Conservation (phyloP, 2,797 vertebrate species). For the Taeniopygia guttata region DNA sequence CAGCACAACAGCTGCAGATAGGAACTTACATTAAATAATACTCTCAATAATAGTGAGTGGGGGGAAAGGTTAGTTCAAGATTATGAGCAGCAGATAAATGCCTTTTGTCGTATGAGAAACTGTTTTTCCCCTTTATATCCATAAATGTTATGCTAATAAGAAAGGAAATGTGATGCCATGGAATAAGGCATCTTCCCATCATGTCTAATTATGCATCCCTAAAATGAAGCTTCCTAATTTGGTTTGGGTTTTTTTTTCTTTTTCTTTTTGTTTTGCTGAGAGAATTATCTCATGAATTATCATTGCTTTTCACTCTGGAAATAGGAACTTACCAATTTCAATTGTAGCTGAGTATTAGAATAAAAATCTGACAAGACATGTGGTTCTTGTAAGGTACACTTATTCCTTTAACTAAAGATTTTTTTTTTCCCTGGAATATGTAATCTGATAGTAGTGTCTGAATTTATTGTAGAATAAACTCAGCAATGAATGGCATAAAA, state of each 20-base stretch:
- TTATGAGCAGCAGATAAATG: not conserved
- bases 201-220: not conserved
- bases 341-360: not conserved
- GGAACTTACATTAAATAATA: not conserved
- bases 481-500: constrained; percentile 21
- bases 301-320: not conserved
- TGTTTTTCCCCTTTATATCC: not conserved
- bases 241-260: not conserved
- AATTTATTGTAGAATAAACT: constrained; percentile 15
- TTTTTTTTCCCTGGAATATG: not conserved
- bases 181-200: not conserved
- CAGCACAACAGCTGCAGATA: not conserved
- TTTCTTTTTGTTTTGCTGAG: not conserved
- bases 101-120: not conserved
- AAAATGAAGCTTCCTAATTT: not conserved
- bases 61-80: not conserved
- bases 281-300: not conserved
- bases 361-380: not conserved
- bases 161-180: not conserved
- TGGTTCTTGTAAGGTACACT: not conserved
- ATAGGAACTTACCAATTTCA: not conserved
- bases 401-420: not conserved
- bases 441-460: not conserved
- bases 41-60: not conserved
- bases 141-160: not conserved